A percentile compares a stretch with the other conserved stretches of the same genome.
These are phyloP conservation scores for Amazona ochrocephala DNA, from an alignment of 2,797 vertebrate species.

Conservation along the genomic window DNA sequence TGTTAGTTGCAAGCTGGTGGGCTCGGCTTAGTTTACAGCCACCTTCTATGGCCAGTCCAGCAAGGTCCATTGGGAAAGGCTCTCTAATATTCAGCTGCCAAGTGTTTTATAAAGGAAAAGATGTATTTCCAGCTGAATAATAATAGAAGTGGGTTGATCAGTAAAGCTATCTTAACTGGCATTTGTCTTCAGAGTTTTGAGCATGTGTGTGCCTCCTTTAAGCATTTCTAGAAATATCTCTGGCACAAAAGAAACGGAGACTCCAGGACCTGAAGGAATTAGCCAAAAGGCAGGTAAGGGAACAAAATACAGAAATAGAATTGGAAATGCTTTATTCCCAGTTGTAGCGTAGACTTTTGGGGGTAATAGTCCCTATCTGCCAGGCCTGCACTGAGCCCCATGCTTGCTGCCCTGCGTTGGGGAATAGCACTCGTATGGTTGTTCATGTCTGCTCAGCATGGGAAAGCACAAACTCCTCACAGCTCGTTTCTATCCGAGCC, in stretches of 20 bases:
- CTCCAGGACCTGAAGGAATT: not conserved
- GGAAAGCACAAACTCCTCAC: not conserved
- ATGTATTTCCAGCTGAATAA: not conserved
- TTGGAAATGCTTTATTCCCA: not conserved
- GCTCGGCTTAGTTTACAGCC: not conserved
- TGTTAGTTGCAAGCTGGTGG: not conserved
- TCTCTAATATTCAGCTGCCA: not conserved
- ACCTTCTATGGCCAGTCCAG: not conserved
- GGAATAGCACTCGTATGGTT: not conserved
- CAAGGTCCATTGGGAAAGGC: not conserved
- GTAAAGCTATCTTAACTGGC: not conserved
- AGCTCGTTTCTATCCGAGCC: not conserved
- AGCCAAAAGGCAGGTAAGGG: not conserved
- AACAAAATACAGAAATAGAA: not conserved
- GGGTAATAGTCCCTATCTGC: not conserved
- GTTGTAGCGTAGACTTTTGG: not conserved
- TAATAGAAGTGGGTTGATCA: not conserved
- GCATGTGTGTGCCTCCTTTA: accelerated
- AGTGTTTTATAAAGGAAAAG: not conserved
- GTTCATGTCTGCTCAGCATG: not conserved
- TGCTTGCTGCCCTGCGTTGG: not conserved
- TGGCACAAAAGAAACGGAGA: not conserved
- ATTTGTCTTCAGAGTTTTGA: not conserved
- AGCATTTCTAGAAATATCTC: not conserved
- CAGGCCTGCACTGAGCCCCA: not conserved